Conservation (phyloP, 2,797 vertebrate species). For the Gorsachius magnificus region DNA sequence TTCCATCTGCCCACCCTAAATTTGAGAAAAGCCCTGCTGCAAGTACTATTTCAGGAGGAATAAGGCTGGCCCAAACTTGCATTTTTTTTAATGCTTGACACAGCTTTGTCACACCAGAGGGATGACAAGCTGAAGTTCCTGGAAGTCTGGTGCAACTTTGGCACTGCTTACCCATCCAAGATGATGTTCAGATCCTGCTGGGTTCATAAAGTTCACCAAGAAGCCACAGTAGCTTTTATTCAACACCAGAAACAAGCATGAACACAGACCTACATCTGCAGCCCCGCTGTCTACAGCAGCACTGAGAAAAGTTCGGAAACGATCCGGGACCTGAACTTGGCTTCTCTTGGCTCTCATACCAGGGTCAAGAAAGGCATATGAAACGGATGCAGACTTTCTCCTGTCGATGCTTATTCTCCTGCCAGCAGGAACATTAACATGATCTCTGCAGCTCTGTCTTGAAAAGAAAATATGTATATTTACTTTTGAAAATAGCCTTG, state of each 20-base stretch:
- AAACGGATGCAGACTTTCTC: not conserved
- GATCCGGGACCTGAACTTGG: not conserved
- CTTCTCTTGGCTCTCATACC: not conserved
- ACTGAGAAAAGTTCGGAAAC: not conserved
- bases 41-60: not conserved
- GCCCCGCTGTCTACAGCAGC: not conserved
- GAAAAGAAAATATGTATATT: accelerated
- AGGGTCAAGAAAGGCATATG: not conserved
- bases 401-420: not conserved
- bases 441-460: not conserved
- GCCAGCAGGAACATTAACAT: not conserved
- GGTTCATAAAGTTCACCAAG: not conserved
- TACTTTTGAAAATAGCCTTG: not conserved
- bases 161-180: not conserved
- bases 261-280: not conserved
- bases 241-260: not conserved
- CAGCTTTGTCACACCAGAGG: not conserved
- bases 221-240: not conserved
- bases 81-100: not conserved
- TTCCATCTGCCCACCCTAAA: not conserved
- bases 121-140: not conserved
- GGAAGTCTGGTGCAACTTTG: not conserved
- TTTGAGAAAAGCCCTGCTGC: not conserved
- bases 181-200: not conserved
- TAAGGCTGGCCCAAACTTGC: not conserved